Conservation (phyloP, 2,113 vertebrate genomes). For the Passerina amoena region DNA sequence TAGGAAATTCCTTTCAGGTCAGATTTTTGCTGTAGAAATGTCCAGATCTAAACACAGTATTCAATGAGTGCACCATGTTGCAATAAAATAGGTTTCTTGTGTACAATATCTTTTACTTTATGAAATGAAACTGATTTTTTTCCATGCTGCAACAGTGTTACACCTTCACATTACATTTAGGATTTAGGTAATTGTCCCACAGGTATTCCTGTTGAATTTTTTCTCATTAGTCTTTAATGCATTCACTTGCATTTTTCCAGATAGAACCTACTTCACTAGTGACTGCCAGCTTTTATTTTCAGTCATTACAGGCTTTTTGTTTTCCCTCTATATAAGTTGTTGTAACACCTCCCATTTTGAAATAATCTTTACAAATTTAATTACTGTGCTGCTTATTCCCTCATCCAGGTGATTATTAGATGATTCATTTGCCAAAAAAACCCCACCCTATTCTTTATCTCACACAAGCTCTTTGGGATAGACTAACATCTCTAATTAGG, state of each 20-base stretch:
- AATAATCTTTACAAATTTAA: neutral
- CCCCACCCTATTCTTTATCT: neutral
- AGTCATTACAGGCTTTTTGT: neutral
- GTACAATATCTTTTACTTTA: neutral
- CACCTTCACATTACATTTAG: neutral
- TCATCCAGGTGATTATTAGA: constrained; percentile 1
- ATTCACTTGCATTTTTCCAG: neutral
- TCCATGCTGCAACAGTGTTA: neutral
- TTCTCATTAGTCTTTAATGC: neutral
- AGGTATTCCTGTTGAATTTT: neutral
- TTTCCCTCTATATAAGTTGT: neutral
- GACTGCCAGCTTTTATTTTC: neutral
- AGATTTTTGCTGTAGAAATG: neutral
- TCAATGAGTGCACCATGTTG: neutral
- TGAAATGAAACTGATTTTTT: neutral
- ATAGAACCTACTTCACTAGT: neutral
- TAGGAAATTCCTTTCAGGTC: neutral
- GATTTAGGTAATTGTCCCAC: neutral
- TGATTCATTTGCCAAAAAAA: neutral
- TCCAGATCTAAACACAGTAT: neutral
- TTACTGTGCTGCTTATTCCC: neutral
- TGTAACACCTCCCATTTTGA: neutral
- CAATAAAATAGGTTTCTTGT: neutral
- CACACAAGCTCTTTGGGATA: neutral
- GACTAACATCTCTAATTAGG: neutral